A percentile compares a stretch with the other conserved stretches of the same genome.
Conservation (phyloP, 2,888 invertebrate genomes). For the Dasypolia templi region DNA sequence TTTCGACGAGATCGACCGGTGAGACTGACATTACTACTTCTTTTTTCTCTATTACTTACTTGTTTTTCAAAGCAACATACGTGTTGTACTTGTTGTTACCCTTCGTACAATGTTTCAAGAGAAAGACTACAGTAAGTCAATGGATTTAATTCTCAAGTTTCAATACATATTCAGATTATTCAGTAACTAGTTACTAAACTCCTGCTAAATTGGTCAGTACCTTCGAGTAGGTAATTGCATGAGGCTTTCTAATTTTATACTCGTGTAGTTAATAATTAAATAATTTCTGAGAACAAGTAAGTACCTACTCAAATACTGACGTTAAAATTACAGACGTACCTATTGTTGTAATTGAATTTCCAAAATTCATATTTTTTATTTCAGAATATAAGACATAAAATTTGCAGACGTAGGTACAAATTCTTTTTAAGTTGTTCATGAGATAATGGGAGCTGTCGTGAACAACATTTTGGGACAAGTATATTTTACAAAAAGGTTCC, state of each 20-base stretch:
- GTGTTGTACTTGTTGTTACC: neutral
- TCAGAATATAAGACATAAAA: neutral
- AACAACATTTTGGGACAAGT: neutral
- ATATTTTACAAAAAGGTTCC: neutral
- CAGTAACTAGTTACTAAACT: slow-evolving; percentile 23
- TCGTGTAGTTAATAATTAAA: slow-evolving; percentile 13
- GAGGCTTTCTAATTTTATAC: neutral
- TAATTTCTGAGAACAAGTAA: slow-evolving; percentile 6
- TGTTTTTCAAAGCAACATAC: neutral
- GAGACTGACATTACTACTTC: slow-evolving; percentile 49
- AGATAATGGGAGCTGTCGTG: slow-evolving; percentile 2
- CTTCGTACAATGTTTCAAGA: slow-evolving; percentile 24
- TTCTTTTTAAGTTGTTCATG: neutral
- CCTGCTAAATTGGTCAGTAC: neutral
- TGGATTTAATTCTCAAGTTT: slow-evolving; percentile 23
- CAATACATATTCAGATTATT: neutral
- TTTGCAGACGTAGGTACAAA: neutral
- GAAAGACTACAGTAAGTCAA: neutral
- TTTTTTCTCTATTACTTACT: neutral
- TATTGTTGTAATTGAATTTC: slow-evolving; percentile 13
- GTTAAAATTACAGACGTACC: neutral
- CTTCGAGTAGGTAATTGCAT: slow-evolving; percentile 9
- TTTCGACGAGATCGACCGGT: slow-evolving; percentile 92
- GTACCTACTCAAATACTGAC: neutral
- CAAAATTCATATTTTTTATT: neutral